Evolutionary conservation across 2,113 vertebrate genomes (phyloP).

Genomic region (Aegotheles bennettii): DNA sequence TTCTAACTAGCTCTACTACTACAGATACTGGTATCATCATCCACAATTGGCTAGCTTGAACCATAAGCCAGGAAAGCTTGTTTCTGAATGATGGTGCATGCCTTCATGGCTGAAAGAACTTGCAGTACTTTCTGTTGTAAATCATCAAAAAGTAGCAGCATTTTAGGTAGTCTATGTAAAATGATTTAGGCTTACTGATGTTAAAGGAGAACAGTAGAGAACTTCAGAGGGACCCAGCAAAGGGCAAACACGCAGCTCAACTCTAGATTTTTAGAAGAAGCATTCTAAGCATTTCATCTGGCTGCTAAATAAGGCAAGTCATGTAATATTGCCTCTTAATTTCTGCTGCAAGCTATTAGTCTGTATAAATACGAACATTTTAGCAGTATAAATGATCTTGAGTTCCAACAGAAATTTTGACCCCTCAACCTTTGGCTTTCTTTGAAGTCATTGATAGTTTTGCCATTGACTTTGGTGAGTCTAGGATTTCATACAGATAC

Average conservation of each 20-base stretch:
- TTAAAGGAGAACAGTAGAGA: neutral
- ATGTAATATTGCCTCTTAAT: neutral
- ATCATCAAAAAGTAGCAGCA: neutral
- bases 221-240: neutral
- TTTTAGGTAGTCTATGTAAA: neutral
- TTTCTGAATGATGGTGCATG: neutral
- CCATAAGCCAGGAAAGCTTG: neutral
- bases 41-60: neutral
- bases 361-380: neutral
- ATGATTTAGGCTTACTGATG: neutral
- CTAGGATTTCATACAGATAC: conserved; percentile 9
- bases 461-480: neutral
- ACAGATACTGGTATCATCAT: fast-evolving
- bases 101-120: neutral
- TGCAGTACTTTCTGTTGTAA: neutral
- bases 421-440: conserved; percentile 9
- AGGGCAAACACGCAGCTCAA: neutral
- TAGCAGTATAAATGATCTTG: neutral
- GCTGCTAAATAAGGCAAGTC: neutral
- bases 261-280: neutral
- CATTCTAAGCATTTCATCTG: neutral
- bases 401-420: neutral
- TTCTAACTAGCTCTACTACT: neutral
- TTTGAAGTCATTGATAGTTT: conserved; percentile 25
- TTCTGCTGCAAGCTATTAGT: neutral